Base-by-base conservation (phyloP, 2,113 vertebrate genomes). In the Brachypteracias leptosomus region DNA sequence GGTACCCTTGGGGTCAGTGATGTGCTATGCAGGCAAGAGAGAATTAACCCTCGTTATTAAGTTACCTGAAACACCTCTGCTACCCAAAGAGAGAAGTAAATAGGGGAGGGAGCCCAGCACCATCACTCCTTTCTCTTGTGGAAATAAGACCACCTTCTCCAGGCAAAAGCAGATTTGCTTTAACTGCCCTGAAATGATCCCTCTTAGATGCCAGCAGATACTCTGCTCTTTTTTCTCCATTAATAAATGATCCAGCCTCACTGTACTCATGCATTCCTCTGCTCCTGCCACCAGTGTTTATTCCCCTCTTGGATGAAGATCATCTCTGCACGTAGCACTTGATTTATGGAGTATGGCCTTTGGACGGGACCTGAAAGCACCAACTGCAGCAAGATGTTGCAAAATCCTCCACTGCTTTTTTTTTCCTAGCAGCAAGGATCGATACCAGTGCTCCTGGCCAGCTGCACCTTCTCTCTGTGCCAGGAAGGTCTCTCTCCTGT, bases 221-320 rank as follows among this genome's bases (percentile, higher is more conserved):
- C 0, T 0, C n/a, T 55, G 49, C 13, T 25, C 1, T 12, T 52
- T 54, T 12, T 19, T 16, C 6, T 2, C 29, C 26, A 40, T 33
- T 66, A 9, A 0, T 5, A 40, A 72, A 55, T 14, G 36, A 35
- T 18, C 40, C 16, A 11, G n/a, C 66, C 52, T 44, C 47, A 1
- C 40, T 4, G 6, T 5, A 9, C 7, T 26, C 49, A 5, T 3
- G 13, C 7, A 31, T 0, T 86, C 26, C 47, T 72, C 71, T 46
- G 11, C 38, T n/a, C 59, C 63, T 35, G 58, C 84, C 10, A 31
- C 59, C 36, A 7, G 0, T 6, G 11, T 29, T 76, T 16, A 13
- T 54, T 67, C 51, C 40, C 33, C 16, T 42, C 22, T 42, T 1
- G 40, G 58, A 74, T 38, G 33, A 73, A 65, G 58, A 77, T 3